Evolutionary conservation across 1,140 invertebrate species (phyloP), one percentile per base, ranked within the genome.

Genomic region (Drosophila jambulina): DNA sequence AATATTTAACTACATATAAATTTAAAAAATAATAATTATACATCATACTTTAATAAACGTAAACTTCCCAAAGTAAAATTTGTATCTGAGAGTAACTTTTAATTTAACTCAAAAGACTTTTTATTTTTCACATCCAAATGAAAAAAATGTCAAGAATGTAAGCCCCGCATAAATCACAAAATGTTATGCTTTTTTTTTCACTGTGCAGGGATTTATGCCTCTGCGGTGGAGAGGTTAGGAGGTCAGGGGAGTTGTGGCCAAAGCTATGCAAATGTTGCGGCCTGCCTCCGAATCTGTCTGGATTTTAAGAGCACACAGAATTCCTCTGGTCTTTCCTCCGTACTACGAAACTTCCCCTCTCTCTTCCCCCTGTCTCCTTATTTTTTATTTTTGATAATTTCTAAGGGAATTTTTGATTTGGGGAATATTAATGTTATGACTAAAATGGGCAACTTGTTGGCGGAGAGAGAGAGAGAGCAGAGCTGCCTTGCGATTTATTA

Each of bases 221-320:
- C 7, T 32, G 12, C 27, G 27, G 21, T n/a, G 19, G 67, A 17
- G 21, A 46, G 42, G 53, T 9, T 19, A 34, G n/a, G 32, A 51
- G 49, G 49, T 46, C 43, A 40, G 34, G 45, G 27, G 32, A 27
- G 53, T 57, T 77, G 72, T 48, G 74, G 62, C 71, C 61, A 76
- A 76, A 76, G 61, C 71, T 76, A 76, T 76, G 72, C 74, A 76
- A 76, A 76, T 76, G 61, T 58, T 76, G 74, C 72, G 72, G 74
- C 63, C 54, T 72, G 68, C 49, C 51, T 38, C 19, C 25, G 64
- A 71, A 48, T 57, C 68, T 69, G 65, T 71, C 65, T 42, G 67
- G 69, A 72, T 72, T 72, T 42, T 71, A 27, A 38, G 59, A 49
- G 65, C 34, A 60, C 34, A 27, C 19, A 45, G 27, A 70, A 70